A percentile compares a stretch with the other conserved stretches of the same genome.
These are phyloP conservation scores for Euura lappo DNA, from an alignment of 1,140 invertebrate genomes.

Conservation along the genomic window DNA sequence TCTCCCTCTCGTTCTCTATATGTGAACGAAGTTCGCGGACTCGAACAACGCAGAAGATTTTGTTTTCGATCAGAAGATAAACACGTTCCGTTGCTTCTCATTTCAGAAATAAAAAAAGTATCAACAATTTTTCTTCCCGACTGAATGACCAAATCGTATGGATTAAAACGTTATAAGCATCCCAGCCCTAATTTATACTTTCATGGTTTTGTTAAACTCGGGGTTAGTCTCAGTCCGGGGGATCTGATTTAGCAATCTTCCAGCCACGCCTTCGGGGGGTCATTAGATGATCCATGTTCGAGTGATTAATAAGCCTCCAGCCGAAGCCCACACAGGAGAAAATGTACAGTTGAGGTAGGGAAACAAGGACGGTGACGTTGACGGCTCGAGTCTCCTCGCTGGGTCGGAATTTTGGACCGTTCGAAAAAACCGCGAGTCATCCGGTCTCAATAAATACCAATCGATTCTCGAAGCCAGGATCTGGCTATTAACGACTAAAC, in stretches of 20 bases:
- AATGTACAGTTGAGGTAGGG: conserved; percentile 8
- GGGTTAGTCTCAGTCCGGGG: conserved; percentile 9
- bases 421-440: conserved; percentile 53
- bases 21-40: neutral
- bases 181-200: too few species aligned
- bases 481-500: conserved; percentile 53
- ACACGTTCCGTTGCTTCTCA: too few species aligned
- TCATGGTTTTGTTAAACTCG: too few species aligned
- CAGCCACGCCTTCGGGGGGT: conserved; percentile 57
- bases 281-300: conserved; percentile 47
- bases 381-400: neutral
- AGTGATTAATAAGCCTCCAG: conserved; percentile 54
- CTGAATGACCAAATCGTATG: too few species aligned
- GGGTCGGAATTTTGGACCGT: neutral
- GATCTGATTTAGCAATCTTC: conserved; percentile 59
- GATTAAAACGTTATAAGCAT: too few species aligned
- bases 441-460: conserved; percentile 56
- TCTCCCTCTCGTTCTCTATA: neutral
- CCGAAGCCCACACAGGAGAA: conserved; percentile 30
- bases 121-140: too few species aligned
- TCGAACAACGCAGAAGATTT: too few species aligned
- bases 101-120: too few species aligned
- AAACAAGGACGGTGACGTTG: neutral
- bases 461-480: conserved; percentile 48
- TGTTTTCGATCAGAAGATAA: too few species aligned